Conservation (phyloP, 1,140 invertebrate species). For the Magallana angulata region DNA sequence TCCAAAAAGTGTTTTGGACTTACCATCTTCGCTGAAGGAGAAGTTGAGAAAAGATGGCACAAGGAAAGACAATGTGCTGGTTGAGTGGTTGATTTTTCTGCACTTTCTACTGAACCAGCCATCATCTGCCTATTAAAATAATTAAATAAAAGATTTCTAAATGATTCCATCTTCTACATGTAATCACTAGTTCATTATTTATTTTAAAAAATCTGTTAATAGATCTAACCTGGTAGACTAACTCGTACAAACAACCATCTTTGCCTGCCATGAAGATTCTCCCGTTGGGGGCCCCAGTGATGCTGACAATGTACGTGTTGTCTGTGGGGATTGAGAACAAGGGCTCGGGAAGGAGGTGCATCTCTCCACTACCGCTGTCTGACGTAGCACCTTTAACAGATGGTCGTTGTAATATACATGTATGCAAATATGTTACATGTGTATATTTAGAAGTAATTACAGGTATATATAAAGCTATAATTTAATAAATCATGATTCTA, state of each 20-base stretch:
- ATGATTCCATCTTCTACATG: neutral
- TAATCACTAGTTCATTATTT: neutral
- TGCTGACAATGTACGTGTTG: slow-evolving; percentile 90
- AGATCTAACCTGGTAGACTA: slow-evolving; percentile 89
- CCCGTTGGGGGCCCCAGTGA: slow-evolving; percentile 90
- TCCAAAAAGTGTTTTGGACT: slow-evolving; percentile 43
- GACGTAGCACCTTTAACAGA: slow-evolving; percentile 30
- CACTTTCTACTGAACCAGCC: slow-evolving; percentile 97
- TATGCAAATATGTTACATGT: no score
- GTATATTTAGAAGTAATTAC: no score
- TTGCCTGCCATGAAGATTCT: slow-evolving; percentile 96
- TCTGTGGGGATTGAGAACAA: slow-evolving; percentile 96
- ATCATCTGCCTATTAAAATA: slow-evolving; percentile 81
- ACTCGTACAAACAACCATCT: slow-evolving; percentile 97
- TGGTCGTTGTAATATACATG: no score
- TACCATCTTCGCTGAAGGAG: slow-evolving; percentile 87
- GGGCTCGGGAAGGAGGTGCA: slow-evolving; percentile 95
- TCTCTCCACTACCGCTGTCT: slow-evolving; percentile 81
- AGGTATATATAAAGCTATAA: no score
- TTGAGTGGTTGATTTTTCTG: slow-evolving; percentile 96
- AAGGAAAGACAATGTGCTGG: slow-evolving; percentile 89
- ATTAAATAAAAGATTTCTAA: neutral
- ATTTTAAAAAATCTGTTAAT: neutral
- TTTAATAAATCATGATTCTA: no score
- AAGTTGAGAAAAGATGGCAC: slow-evolving; percentile 93